These are phyloP conservation scores for Distichodus sexfasciatus DNA, from an alignment of 2,797 vertebrate species.

Conservation along the genomic window DNA sequence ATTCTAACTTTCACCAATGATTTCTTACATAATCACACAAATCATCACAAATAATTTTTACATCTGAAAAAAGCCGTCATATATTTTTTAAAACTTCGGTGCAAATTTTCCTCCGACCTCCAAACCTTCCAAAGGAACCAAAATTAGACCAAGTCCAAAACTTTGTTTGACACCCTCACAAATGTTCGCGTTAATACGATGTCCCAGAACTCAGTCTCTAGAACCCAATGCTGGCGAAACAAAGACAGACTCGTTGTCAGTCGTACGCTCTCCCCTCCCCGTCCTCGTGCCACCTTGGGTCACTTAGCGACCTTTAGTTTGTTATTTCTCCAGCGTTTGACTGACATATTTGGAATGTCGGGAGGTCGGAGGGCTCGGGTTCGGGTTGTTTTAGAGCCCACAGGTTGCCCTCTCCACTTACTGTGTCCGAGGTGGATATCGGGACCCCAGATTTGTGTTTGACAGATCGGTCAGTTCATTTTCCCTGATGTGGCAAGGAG, in stretches of 20 bases:
- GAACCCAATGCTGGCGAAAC: conserved; percentile 14
- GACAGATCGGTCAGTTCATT: conserved; percentile 30
- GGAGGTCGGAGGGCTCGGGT: conserved; percentile 39
- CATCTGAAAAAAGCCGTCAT: too few relatives aligned
- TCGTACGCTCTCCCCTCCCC: not conserved
- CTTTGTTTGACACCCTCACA: not conserved
- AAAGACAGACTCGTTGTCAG: not conserved
- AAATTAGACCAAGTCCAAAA: not conserved
- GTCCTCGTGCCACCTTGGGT: conserved; percentile 27
- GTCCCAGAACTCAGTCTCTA: not conserved
- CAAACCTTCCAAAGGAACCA: not conserved
- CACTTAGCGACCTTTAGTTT: conserved; percentile 35
- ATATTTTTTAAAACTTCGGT: too few relatives aligned
- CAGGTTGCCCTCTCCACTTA: conserved; percentile 25
- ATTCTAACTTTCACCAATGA: too few relatives aligned
- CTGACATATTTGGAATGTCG: conserved; percentile 48
- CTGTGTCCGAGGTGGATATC: conserved; percentile 18
- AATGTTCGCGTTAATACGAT: conserved; percentile 19
- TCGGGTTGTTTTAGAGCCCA: conserved; percentile 41
- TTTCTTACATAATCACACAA: too few relatives aligned
- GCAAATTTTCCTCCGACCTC: not conserved
- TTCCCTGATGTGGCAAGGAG: conserved; percentile 1
- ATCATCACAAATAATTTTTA: too few relatives aligned
- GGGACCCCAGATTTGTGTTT: conserved; percentile 23
- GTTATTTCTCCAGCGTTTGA: conserved; percentile 45